Base-by-base conservation (phyloP, 2,888 invertebrate genomes). In the Standfussiana lucernea region DNA sequence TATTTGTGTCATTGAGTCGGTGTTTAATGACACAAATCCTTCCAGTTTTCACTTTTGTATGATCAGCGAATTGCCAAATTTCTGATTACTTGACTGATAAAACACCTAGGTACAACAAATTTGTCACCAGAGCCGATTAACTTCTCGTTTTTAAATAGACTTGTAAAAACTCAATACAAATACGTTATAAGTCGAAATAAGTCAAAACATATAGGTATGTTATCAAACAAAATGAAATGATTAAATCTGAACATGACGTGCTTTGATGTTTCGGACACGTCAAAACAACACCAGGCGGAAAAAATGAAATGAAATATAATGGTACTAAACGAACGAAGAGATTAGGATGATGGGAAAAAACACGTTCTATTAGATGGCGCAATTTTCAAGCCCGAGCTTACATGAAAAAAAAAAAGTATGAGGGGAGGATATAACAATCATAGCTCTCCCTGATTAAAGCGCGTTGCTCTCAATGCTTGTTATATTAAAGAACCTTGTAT, bases 401-500 rank as follows among this genome's bases (percentile, higher is more conserved):
- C 84, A 78, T 80, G 79, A 79, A 84, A 84, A 83, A 80, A 68
- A 83, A 78, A 78, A 50, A 59, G 42, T 59, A 53, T 45, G 65
- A 80, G 79, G 80, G 70, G 79, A 82, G 82, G 77, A 28, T 56
- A 47, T 79, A 66, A 84, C 80, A 80, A 83, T 80, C 80, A 84
- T 80, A 66, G 80, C 80, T 79, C 71, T 61, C 64, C 59, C 53
- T 79, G 80, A 83, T 83, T 84, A 83, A 79, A 83, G n/a, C 62
- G 78, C 78, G 67, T 68, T 83, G 78, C 83, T 68, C 83, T 68
- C 53, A 83, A 79, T 83, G 70, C 84, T 83, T 80, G 80, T 83
- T 80, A 80, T 83, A 79, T 84, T 80, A 84, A 66, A 80, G 84
- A 83, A 70, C 59, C 65, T 65, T 50, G 79, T 59, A 42, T 42